Evolutionary conservation across 2,888 invertebrate species (phyloP).

Genomic region (Parnassius smintheus): DNA sequence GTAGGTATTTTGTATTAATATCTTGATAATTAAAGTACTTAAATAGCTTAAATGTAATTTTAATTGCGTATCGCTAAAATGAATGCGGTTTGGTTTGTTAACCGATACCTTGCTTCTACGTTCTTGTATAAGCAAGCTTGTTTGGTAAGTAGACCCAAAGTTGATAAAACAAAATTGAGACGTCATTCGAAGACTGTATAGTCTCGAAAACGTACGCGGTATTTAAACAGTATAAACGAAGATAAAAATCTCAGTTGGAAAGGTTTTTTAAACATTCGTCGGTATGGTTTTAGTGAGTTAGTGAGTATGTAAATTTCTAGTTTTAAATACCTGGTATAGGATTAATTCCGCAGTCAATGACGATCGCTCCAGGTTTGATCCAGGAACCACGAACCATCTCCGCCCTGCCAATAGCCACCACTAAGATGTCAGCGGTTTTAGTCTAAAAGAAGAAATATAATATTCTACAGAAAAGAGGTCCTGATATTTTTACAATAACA

Average conservation of each 20-base stretch:
- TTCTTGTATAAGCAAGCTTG: no score
- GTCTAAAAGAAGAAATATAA: constrained; percentile 63
- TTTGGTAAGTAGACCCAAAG: no score
- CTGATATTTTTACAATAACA: no score
- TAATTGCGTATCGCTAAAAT: no score
- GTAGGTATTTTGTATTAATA: no score
- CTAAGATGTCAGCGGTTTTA: constrained; percentile 94
- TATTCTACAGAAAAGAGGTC: no score
- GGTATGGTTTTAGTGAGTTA: not conserved
- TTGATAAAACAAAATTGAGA: constrained; percentile 1
- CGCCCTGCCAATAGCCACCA: constrained; percentile 96
- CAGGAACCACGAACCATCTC: constrained; percentile 96
- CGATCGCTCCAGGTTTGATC: constrained; percentile 98
- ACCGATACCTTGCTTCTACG: no score
- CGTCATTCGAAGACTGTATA: constrained; percentile 9
- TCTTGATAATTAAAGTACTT: no score
- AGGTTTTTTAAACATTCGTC: not conserved
- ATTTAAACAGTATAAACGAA: constrained; percentile 18
- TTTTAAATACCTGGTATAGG: constrained; percentile 86
- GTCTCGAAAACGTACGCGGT: constrained; percentile 1
- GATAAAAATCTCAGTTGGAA: not conserved
- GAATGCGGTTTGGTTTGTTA: no score
- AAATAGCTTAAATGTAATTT: no score
- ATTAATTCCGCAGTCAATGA: constrained; percentile 99
- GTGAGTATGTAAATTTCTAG: no score